These are phyloP conservation scores for Cyrtorhinus lividipennis DNA, from an alignment of 1,140 invertebrate genomes.

Conservation along the genomic window DNA sequence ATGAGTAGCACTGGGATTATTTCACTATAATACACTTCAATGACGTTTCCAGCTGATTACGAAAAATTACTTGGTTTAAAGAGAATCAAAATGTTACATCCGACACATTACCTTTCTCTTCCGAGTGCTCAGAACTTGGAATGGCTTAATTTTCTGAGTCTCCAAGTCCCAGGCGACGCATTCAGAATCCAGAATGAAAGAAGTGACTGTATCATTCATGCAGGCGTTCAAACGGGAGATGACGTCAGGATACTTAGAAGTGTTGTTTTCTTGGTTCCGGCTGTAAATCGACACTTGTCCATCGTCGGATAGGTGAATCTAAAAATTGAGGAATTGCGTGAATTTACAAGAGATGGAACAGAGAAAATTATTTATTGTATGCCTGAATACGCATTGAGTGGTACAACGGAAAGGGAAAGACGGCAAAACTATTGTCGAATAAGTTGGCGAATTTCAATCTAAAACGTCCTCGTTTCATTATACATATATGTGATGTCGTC, in stretches of 20 bases:
- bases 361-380: no score
- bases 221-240: constrained; percentile 54
- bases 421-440: no score
- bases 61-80: no score
- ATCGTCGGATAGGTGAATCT: constrained; percentile 61
- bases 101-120: constrained; percentile 65
- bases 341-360: constrained; percentile 16
- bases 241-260: constrained; percentile 94
- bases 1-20: no score
- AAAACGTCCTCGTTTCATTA: no score
- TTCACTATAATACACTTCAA: no score
- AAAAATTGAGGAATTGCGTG: constrained; percentile 19
- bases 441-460: no score
- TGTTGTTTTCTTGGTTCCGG: constrained; percentile 97
- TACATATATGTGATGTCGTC: no score
- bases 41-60: no score
- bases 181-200: constrained; percentile 91
- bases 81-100: background rate
- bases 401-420: no score
- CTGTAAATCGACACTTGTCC: constrained; percentile 74
- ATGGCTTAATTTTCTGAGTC: constrained; percentile 85
- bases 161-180: constrained; percentile 91
- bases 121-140: constrained; percentile 90
- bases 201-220: constrained; percentile 45
- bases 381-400: no score